Base-by-base conservation (phyloP, 2,888 invertebrate genomes). In the Cistogaster globosa region DNA sequence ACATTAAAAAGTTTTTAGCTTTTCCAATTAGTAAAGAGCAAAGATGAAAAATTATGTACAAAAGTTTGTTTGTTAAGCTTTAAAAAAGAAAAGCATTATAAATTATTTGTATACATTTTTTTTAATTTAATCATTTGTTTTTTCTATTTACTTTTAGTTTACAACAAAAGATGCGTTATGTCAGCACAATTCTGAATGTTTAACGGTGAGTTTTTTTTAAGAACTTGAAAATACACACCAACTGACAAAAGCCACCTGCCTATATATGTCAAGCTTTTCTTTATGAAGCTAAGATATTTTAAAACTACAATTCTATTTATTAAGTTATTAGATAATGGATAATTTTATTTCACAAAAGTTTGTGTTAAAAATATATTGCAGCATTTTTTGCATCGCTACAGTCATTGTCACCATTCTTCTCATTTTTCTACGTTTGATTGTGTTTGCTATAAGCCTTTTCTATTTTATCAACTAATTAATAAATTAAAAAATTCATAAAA, bases 181-280 rank as follows among this genome's bases (percentile, higher is more conserved):
- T 76, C 88, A 88, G 65, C 88, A 88, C 77, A 87, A 87, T 45
- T 86, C 89, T 9, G 89, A 89, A 87, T 89, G 89, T 72, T 88
- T 88, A 83, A 87, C 87, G 88, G 89, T 89, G 81, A 89, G 89
- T 88, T 80, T 22, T 57, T 26, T 26, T 26, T 36, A 36, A 32
- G 11, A 12, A 1, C 48, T n/a, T 51, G 57, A 12, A 26, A 45
- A n/a, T n/a, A 22, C 4, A 16, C 16, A 32, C 1, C 5, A 65
- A 65, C 1, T 48, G 45, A 45, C n/a, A 48, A 22, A 16, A 14
- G 8, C n/a, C 51, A 32, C 6, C 53, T 67, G 42, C 42, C 55
- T 0, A 9, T 36, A 22, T 6, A 38, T 16, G 14, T 53, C 14
- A 36, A 45, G 0, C 8, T 26, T 65, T 48, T 42, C 4, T 4